Percentiles rank a stretch among this genome's conserved stretches.
phyloP scores from a whole-genome alignment of 2,888 invertebrate species.

The Micoletzkya japonica region DNA sequence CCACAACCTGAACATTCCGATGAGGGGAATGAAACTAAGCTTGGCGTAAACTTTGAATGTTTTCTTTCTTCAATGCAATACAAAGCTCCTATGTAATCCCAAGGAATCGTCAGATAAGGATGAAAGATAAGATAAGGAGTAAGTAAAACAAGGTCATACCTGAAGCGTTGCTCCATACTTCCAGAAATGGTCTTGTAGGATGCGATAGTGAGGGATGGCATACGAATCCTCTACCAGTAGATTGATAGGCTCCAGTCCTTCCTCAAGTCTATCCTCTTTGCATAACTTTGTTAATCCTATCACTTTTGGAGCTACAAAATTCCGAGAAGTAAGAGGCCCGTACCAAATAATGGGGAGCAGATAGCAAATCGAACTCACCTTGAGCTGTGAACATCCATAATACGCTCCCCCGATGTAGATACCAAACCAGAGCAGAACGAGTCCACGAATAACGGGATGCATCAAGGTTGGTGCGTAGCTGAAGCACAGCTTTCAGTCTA shows the following conservation, averaged over 20 bases:
- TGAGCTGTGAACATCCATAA: slow-evolving; percentile 60
- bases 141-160: too few relatives aligned
- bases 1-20: slow-evolving; percentile 47
- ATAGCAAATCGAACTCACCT: slow-evolving; percentile 26
- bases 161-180: slow-evolving; percentile 61
- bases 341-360: background rate
- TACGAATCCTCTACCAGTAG: slow-evolving; percentile 60
- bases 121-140: too few relatives aligned
- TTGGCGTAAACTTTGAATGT: background rate
- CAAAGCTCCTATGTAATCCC: background rate
- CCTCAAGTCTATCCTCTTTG: slow-evolving; percentile 27
- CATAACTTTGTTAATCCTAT: too few relatives aligned
- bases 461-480: slow-evolving; percentile 62
- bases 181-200: slow-evolving; percentile 61
- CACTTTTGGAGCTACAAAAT: too few relatives aligned
- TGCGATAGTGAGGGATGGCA: slow-evolving; percentile 60
- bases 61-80: background rate
- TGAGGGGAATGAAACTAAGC: too few relatives aligned
- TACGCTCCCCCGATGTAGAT: slow-evolving; percentile 59
- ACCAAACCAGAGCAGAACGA: slow-evolving; percentile 57
- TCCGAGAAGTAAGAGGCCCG: too few relatives aligned
- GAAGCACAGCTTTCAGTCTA: slow-evolving; percentile 3
- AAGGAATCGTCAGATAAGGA: background rate
- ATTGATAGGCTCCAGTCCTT: slow-evolving; percentile 60
- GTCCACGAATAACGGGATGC: slow-evolving; percentile 56